These are phyloP conservation scores for Microtus ochrogaster DNA, from an alignment of 2,113 vertebrate species.

Conservation along the genomic window DNA sequence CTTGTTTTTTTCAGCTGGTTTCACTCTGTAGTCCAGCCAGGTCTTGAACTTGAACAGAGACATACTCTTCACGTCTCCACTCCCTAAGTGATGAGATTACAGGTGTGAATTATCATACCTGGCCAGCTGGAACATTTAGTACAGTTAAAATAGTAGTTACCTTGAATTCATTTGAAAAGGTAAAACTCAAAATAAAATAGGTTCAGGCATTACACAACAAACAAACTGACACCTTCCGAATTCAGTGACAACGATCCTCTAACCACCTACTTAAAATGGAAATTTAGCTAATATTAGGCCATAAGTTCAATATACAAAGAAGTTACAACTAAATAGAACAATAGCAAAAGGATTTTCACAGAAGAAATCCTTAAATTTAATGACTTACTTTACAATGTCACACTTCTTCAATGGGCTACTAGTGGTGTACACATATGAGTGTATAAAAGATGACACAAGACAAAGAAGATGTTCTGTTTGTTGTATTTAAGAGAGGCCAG, in stretches of 20 bases:
- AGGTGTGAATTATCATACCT: neutral
- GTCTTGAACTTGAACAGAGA: neutral
- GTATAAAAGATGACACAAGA: neutral
- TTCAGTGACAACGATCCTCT: slow-evolving; percentile 5
- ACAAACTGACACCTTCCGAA: slow-evolving; percentile 39
- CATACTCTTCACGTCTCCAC: neutral
- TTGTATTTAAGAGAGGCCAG: neutral
- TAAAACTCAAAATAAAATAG: slow-evolving; percentile 54
- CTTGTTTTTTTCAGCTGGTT: neutral
- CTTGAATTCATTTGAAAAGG: slow-evolving; percentile 42
- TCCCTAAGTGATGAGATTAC: neutral
- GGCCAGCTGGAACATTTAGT: slow-evolving; percentile 23
- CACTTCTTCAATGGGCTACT: slow-evolving; percentile 48
- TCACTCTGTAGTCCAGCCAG: neutral
- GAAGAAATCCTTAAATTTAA: slow-evolving; percentile 57
- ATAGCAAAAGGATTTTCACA: slow-evolving; percentile 7
- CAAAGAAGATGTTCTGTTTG: slow-evolving; percentile 6
- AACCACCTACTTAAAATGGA: slow-evolving; percentile 68
- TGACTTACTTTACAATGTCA: slow-evolving; percentile 40
- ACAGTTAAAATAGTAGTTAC: neutral
- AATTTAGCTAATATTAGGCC: slow-evolving; percentile 41
- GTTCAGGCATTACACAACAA: slow-evolving; percentile 45
- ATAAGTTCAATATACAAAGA: slow-evolving; percentile 39
- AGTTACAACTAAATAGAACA: slow-evolving; percentile 3
- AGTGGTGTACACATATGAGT: neutral